Percentiles rank a stretch among this genome's conserved stretches.
These are phyloP conservation scores for Diadegma fenestrale DNA, from an alignment of 2,888 invertebrate genomes.

Conservation along the genomic window DNA sequence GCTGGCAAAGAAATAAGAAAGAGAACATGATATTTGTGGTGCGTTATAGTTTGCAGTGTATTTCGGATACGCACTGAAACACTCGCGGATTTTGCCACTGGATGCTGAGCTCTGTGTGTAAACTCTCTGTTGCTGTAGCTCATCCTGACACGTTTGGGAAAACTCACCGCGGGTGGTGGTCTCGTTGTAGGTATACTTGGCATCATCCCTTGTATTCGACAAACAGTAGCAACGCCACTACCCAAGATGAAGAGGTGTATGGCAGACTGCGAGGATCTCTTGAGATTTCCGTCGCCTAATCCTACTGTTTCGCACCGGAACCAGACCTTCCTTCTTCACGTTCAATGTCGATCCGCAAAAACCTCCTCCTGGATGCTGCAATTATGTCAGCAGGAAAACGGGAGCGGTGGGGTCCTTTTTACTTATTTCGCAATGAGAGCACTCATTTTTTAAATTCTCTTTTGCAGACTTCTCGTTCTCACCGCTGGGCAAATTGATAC, in stretches of 20 bases:
- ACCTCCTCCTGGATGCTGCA: neutral
- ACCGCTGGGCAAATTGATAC: neutral
- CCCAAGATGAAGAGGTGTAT: conserved; percentile 17
- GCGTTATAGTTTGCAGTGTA: neutral
- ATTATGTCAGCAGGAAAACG: conserved; percentile 16
- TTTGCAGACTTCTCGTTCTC: neutral
- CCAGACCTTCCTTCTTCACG: conserved; percentile 31
- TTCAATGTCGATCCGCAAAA: neutral
- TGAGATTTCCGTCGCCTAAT: conserved; percentile 75
- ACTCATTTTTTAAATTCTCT: neutral
- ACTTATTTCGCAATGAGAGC: neutral
- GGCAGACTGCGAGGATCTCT: conserved; percentile 70
- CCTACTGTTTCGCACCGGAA: conserved; percentile 72
- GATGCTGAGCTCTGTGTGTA: conserved; percentile 35
- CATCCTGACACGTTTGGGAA: conserved; percentile 79
- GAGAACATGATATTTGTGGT: conserved; percentile 47
- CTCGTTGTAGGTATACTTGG: conserved; percentile 52
- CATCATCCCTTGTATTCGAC: conserved; percentile 31
- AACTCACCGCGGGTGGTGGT: conserved; percentile 81
- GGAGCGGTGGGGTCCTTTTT: neutral
- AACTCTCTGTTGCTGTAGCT: conserved; percentile 18
- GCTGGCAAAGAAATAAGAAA: conserved; percentile 30
- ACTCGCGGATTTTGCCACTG: conserved; percentile 59
- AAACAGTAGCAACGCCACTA: conserved; percentile 19
- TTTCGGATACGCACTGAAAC: conserved; percentile 27